Evolutionary conservation across 2,888 invertebrate species (phyloP), one percentile per base, ranked within the genome.

Genomic region (Cosmorhoe ocellata): DNA sequence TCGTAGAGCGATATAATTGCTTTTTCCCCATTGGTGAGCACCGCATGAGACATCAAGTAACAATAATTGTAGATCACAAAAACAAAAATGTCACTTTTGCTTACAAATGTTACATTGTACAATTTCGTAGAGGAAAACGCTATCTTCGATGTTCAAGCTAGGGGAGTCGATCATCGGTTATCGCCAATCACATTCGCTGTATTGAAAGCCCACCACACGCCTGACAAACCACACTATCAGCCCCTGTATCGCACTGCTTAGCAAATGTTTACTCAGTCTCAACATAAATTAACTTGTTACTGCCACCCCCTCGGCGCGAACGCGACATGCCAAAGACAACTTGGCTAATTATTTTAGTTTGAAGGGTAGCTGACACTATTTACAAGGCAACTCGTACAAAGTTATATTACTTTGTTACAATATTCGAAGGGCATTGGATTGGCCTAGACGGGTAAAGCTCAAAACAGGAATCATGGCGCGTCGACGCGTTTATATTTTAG

Each of bases 281-380:
- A 67, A 71, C 73, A 68, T 69, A 74, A 77, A 79, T 80, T 78
- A 80, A 74, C 79, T 76, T 75, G 77, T 76, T 74, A 69, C 52
- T 13, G 45, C 12, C 46, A 24, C 40, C 41, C 47, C 48, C 44
- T 37, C 33, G 28, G 47, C 53, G 51, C 34, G 47, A 45, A 37
- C 44, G 59, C 64, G 59, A 61, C 64, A 65, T 60, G 60, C 47
- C 61, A 59, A 64, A 69, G 57, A 72, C 72, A 71, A 74, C 68
- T 73, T 62, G 59, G 47, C 70, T 59, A 58, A 61, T 61, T 61
- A 58, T 61, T 61, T 54, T 55, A 58, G 56, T 61, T 61, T 54
- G 56, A 56, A 50, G 58, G 41, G 48, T 51, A 49, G 51, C 57
- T 53, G 56, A 53, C 56, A 54, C 48, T 51, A 56, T 53, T 53